A percentile compares a stretch with the other conserved stretches of the same genome.
phyloP scores from a whole-genome alignment of 2,888 invertebrate genomes.

The Muscina levida region DNA sequence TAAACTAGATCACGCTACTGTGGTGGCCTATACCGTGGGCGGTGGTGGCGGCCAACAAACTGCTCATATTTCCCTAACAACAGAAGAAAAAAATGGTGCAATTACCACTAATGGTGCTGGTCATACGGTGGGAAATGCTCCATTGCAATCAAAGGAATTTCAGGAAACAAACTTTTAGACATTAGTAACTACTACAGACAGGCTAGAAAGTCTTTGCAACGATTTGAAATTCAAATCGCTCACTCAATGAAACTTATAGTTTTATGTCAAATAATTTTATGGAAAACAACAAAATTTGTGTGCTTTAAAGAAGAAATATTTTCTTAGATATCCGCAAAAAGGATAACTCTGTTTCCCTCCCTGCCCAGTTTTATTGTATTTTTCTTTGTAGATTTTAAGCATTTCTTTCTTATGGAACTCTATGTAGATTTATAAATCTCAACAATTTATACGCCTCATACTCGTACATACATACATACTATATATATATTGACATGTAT shows the following conservation, averaged over 20 bases:
- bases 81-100: conserved; percentile 48
- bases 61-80: conserved; percentile 46
- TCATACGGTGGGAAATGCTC: conserved; percentile 50
- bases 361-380: conserved; percentile 15
- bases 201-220: conserved; percentile 14
- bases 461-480: conserved; percentile 1
- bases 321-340: conserved; percentile 3
- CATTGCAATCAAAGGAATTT: conserved; percentile 78
- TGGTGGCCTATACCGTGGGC: conserved; percentile 90
- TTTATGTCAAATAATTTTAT: conserved; percentile 21
- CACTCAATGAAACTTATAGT: conserved; percentile 3
- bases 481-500: background rate
- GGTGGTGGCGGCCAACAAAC: conserved; percentile 64
- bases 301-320: conserved; percentile 43
- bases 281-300: conserved; percentile 35
- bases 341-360: background rate
- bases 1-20: conserved; percentile 93
- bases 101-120: conserved; percentile 17
- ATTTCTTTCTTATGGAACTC: conserved; percentile 12
- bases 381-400: conserved; percentile 3
- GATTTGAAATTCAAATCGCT: conserved; percentile 49
- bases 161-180: conserved; percentile 78
- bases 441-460: conserved; percentile 24
- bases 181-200: background rate
- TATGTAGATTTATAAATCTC: conserved; percentile 36